phyloP scores from a whole-genome alignment of 2,113 vertebrate genomes.

The Chloebia gouldiae region DNA sequence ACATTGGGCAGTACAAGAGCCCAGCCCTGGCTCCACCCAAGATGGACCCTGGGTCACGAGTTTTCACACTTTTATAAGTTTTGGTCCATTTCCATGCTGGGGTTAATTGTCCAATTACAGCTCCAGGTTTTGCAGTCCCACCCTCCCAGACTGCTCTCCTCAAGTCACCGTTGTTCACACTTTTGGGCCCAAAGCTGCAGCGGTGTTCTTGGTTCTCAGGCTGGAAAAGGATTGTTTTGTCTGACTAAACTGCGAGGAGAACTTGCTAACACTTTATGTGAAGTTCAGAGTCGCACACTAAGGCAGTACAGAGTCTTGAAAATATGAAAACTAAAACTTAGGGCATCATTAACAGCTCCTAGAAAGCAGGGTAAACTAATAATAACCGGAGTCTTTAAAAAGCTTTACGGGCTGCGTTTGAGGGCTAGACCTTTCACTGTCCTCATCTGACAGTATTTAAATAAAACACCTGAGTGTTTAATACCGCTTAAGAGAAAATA shows the following conservation, averaged over 20 bases:
- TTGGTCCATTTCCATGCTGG: not conserved
- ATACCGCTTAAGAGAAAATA: not conserved
- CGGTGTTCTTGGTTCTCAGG: fast-evolving
- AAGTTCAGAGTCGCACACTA: not conserved
- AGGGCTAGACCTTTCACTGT: not conserved
- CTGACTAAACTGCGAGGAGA: not conserved
- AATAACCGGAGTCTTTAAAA: not conserved
- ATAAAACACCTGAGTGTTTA: not conserved
- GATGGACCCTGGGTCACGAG: fast-evolving
- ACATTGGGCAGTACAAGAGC: not conserved
- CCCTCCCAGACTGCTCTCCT: not conserved
- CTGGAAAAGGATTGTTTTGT: not conserved
- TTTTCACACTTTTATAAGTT: not conserved
- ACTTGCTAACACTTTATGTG: not conserved
- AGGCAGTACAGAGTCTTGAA: not conserved
- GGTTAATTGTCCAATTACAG: not conserved
- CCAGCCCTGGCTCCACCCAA: fast-evolving
- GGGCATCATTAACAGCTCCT: not conserved
- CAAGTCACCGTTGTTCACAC: fast-evolving
- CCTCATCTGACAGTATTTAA: not conserved
- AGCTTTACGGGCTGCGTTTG: not conserved
- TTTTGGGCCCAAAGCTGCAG: not conserved
- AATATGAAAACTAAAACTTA: not conserved
- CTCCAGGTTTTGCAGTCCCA: not conserved
- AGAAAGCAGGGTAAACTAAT: not conserved